Evolutionary conservation across 2,797 vertebrate genomes (phyloP).

Genomic region (Hephaestus fuliginosus): DNA sequence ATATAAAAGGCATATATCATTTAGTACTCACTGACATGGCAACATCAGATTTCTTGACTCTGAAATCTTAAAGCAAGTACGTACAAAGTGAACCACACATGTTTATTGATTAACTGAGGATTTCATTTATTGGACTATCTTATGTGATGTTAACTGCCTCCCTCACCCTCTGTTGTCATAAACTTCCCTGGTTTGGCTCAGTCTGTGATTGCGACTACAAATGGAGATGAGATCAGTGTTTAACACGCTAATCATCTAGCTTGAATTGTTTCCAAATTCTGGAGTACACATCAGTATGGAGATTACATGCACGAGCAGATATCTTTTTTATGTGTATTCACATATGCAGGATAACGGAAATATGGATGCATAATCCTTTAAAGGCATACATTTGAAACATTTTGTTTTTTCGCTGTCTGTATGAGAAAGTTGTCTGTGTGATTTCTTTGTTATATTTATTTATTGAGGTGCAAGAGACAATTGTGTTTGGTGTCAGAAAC

Average conservation of each 20-base stretch:
- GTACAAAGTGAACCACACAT: constrained; percentile 30
- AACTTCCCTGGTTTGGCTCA: constrained; percentile 45
- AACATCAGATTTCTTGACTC: constrained; percentile 28
- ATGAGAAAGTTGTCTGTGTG: constrained; percentile 59
- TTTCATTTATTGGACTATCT: constrained; percentile 28
- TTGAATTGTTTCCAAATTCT: constrained; percentile 39
- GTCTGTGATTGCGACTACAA: constrained; percentile 43
- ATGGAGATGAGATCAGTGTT: constrained; percentile 47
- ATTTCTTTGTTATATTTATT: constrained; percentile 74
- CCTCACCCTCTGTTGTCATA: constrained; percentile 44
- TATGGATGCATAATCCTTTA: constrained; percentile 56
- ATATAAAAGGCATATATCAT: constrained; percentile 75
- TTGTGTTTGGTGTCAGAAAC: constrained; percentile 84
- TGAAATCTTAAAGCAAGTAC: constrained; percentile 35
- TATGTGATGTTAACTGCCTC: constrained; percentile 47
- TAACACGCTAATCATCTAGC: constrained; percentile 3
- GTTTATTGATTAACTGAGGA: constrained; percentile 37
- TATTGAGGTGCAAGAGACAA: constrained; percentile 82
- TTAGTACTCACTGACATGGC: constrained; percentile 47
- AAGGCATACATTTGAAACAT: constrained; percentile 46
- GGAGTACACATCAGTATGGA: constrained; percentile 30
- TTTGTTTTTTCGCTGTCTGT: constrained; percentile 39
- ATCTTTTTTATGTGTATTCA: constrained; percentile 49
- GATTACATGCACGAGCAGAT: constrained; percentile 30
- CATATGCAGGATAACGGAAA: constrained; percentile 53